phyloP scores from a whole-genome alignment of 2,888 invertebrate genomes.

The Calameuta idolon region DNA sequence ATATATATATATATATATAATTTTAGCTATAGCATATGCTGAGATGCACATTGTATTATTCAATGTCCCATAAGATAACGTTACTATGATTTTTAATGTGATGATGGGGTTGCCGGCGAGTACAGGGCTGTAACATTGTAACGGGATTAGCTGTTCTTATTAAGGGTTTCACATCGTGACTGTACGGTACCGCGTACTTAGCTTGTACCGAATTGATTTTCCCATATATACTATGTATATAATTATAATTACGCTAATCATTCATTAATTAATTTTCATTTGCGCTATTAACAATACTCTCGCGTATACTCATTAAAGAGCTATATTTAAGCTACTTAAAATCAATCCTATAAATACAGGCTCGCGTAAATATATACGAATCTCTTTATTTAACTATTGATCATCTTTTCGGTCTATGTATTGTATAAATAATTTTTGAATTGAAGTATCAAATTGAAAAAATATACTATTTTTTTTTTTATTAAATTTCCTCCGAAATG shows the following conservation, averaged over 20 bases:
- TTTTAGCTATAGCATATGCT: constrained; percentile 25
- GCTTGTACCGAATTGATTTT: neutral
- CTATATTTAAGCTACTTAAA: neutral
- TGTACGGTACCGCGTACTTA: neutral
- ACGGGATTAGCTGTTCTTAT: constrained; percentile 54
- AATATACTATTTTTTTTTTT: no score
- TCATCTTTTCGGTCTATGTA: neutral
- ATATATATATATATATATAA: neutral
- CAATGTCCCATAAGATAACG: constrained; percentile 54
- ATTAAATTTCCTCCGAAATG: neutral
- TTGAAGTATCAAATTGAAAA: no score
- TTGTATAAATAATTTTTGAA: neutral
- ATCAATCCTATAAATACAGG: neutral
- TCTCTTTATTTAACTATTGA: neutral
- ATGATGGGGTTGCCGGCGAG: constrained; percentile 29
- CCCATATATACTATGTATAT: neutral
- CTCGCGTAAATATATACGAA: neutral
- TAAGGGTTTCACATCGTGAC: constrained; percentile 28
- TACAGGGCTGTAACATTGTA: constrained; percentile 41
- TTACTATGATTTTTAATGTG: constrained; percentile 61
- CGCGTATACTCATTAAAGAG: neutral
- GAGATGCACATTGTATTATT: constrained; percentile 52
- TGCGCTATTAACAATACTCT: neutral
- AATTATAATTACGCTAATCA: neutral
- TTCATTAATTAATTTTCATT: neutral